phyloP scores from a whole-genome alignment of 1,140 invertebrate genomes.

The Drosophila ambigua region DNA sequence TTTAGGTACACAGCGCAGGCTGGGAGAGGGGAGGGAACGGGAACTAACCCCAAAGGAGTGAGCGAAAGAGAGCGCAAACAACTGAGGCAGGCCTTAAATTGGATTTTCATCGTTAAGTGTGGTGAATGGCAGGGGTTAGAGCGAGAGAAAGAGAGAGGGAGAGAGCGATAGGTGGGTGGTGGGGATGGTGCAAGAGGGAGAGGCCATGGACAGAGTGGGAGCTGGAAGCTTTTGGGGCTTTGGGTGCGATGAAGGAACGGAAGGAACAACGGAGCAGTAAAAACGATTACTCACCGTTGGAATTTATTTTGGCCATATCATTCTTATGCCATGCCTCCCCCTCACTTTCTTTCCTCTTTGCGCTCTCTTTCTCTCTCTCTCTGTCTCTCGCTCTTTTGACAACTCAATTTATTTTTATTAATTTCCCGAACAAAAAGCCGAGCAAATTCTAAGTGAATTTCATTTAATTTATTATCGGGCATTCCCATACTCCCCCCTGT shows the following conservation, averaged over 20 bases:
- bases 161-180: slow-evolving; percentile 16
- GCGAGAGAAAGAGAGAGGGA: slow-evolving; percentile 20
- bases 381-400: slow-evolving; percentile 53
- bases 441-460: slow-evolving; percentile 79
- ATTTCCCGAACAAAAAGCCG: slow-evolving; percentile 61
- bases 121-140: slow-evolving; percentile 54
- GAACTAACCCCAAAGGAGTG: slow-evolving; percentile 27
- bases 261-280: slow-evolving; percentile 7
- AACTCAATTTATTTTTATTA: slow-evolving; percentile 84
- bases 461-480: slow-evolving; percentile 83
- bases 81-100: slow-evolving; percentile 76
- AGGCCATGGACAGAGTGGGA: not conserved
- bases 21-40: slow-evolving; percentile 5
- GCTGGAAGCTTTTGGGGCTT: slow-evolving; percentile 51
- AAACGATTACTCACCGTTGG: slow-evolving; percentile 83
- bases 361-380: not conserved
- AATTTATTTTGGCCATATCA: slow-evolving; percentile 83
- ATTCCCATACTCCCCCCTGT: slow-evolving; percentile 22
- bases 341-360: not conserved
- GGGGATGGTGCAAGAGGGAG: not conserved
- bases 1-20: slow-evolving; percentile 34
- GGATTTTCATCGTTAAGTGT: slow-evolving; percentile 82
- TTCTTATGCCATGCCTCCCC: slow-evolving; percentile 33
- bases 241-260: slow-evolving; percentile 44
- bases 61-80: slow-evolving; percentile 42